Conservation (phyloP, 2,797 vertebrate genomes). For the Sebastes glaucus region DNA sequence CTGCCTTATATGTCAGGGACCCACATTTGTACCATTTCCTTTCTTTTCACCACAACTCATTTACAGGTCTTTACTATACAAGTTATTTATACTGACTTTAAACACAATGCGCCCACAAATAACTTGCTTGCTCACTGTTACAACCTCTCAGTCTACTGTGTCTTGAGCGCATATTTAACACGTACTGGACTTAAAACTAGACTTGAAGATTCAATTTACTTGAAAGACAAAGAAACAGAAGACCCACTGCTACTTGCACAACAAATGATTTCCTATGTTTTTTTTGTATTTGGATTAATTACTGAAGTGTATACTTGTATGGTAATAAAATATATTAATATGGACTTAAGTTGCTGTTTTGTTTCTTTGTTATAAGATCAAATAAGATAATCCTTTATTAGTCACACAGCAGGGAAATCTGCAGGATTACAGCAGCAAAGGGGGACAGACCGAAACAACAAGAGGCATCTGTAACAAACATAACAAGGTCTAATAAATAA, state of each 20-base stretch:
- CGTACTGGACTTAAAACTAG: not conserved
- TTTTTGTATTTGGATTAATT: conserved; percentile 40
- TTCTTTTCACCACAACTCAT: not conserved
- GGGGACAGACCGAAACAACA: too few relatives aligned
- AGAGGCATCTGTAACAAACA: too few relatives aligned
- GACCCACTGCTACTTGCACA: not conserved
- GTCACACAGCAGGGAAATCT: too few relatives aligned
- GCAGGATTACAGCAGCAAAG: too few relatives aligned
- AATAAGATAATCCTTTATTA: too few relatives aligned
- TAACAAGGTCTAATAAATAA: too few relatives aligned
- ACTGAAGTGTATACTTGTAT: conserved; percentile 24
- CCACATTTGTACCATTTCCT: not conserved
- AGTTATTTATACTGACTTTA: conserved; percentile 1
- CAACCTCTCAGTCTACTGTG: not conserved
- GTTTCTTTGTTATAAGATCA: not conserved
- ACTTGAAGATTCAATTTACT: not conserved
- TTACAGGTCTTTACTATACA: not conserved
- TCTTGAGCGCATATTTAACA: not conserved
- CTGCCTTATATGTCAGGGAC: conserved; percentile 22
- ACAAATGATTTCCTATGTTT: conserved; percentile 7
- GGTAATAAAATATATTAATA: conserved; percentile 47
- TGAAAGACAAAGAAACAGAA: conserved; percentile 12
- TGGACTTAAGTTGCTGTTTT: not conserved
- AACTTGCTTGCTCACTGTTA: not conserved
- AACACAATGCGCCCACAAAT: not conserved